phyloP scores from a whole-genome alignment of 2,888 invertebrate species.

The Dolomedes plantarius region DNA sequence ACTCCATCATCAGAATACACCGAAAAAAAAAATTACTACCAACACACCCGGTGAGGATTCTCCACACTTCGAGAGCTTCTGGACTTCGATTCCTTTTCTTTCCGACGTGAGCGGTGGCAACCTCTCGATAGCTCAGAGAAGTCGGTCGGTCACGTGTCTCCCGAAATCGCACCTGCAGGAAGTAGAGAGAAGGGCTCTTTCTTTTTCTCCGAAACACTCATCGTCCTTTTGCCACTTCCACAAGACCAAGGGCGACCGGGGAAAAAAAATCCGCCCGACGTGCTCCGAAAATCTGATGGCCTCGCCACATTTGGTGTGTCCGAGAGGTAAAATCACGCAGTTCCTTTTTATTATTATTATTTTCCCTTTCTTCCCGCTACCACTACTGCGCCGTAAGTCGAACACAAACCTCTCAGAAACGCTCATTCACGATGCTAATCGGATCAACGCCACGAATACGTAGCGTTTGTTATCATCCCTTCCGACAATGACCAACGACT shows the following conservation, averaged over 20 bases:
- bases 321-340: not conserved
- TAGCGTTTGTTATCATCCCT: too few relatives aligned
- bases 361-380: too few relatives aligned
- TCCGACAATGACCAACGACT: too few relatives aligned
- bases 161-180: slow-evolving; percentile 62
- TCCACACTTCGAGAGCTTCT: too few relatives aligned
- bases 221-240: slow-evolving; percentile 1
- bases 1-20: too few relatives aligned
- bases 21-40: too few relatives aligned
- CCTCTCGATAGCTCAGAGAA: not conserved
- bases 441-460: too few relatives aligned
- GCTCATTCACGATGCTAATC: too few relatives aligned
- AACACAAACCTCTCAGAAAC: too few relatives aligned
- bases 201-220: not conserved
- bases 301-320: not conserved
- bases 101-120: not conserved
- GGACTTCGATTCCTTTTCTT: too few relatives aligned
- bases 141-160: slow-evolving; percentile 30
- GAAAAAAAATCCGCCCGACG: not conserved
- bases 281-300: not conserved
- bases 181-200: slow-evolving; percentile 20
- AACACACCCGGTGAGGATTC: too few relatives aligned
- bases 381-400: too few relatives aligned
- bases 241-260: not conserved
- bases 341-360: not conserved